Conservation (phyloP, 2,888 invertebrate genomes). For the Itoplectis maculator region DNA sequence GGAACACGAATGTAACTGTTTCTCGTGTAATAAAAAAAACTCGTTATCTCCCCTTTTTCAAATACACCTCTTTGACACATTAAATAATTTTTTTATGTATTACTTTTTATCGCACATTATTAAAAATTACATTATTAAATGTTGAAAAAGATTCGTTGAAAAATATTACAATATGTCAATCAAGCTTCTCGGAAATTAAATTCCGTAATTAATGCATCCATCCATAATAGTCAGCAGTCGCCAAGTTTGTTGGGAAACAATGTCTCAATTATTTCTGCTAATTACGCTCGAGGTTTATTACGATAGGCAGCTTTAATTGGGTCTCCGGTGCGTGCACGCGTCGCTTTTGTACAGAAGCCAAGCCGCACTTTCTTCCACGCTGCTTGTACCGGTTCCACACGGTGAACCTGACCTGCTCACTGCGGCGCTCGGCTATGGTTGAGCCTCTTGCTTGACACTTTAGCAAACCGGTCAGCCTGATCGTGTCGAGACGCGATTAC, state of each 20-base stretch:
- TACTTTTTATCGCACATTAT: no score
- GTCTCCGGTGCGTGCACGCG: slow-evolving; percentile 63
- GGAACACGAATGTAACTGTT: not conserved
- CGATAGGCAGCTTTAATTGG: slow-evolving; percentile 69
- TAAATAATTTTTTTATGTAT: no score
- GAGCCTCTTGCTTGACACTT: slow-evolving; percentile 1
- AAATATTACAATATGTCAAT: no score
- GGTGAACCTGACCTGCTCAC: slow-evolving; percentile 39
- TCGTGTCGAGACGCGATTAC: slow-evolving; percentile 6
- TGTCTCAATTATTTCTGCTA: slow-evolving; percentile 73
- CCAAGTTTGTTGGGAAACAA: slow-evolving; percentile 69
- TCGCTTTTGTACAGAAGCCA: slow-evolving; percentile 32
- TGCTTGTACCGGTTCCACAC: slow-evolving; percentile 63
- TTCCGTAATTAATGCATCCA: slow-evolving; percentile 66
- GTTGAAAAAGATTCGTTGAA: no score
- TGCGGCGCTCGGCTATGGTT: not conserved
- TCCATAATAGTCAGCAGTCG: slow-evolving; percentile 13
- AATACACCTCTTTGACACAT: no score
- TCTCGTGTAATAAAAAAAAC: not conserved
- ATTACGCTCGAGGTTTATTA: slow-evolving; percentile 69
- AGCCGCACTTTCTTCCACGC: slow-evolving; percentile 36
- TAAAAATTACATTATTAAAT: no score
- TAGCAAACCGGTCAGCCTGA: slow-evolving; percentile 28
- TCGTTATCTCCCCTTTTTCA: not conserved
- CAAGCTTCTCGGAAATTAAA: not conserved